Base-by-base conservation (phyloP, 2,888 invertebrate genomes). In the Netelia melanura region DNA sequence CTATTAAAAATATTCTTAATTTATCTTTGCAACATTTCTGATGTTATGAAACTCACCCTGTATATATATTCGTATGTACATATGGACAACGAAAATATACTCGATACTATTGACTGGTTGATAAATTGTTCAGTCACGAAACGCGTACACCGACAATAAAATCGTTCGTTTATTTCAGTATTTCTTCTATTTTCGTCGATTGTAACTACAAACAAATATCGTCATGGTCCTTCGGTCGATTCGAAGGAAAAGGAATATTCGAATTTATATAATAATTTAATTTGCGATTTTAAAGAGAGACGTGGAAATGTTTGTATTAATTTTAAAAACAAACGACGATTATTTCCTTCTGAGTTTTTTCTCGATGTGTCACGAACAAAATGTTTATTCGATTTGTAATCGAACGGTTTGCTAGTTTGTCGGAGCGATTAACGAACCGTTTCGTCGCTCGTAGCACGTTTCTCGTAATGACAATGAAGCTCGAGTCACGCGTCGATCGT, bases 391-490 rank as follows among this genome's bases (percentile, higher is more conserved):
- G 38, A 38, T 38, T 6, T 38, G 38, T 38, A 38, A 38, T 38
- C 38, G 38, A 38, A 38, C 38, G 5, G 6, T 38, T 6, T 6
- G 5, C 38, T 38, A 38, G 38, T 86, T 86, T 83, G 84, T 84
- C 85, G 68, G 76, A 86, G 76, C 86, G 87, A 87, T 87, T 86
- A 87, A 87, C 80, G 75, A 44, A 48, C 61, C 82, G 79, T 79
- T 86, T 82, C 68, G 83, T 79, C 75, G 83, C 79, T 86, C 82
- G 84, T 76, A 77, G 84, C 87, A 87, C 86, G 87, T 86, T 84
- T 85, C 70, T 65, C 81, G 74, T 86, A 86, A 86, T 86, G 86
- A 86, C 86, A 86, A 85, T 86, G 86, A 87, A 86, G 82, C 71
- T 74, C 85, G 83, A 86, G 86, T 82, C 74, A 64, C 74, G 68